A percentile compares a stretch with the other conserved stretches of the same genome.
These are phyloP conservation scores for Cheilosia scutellata DNA, from an alignment of 2,888 invertebrate species.

Conservation along the genomic window DNA sequence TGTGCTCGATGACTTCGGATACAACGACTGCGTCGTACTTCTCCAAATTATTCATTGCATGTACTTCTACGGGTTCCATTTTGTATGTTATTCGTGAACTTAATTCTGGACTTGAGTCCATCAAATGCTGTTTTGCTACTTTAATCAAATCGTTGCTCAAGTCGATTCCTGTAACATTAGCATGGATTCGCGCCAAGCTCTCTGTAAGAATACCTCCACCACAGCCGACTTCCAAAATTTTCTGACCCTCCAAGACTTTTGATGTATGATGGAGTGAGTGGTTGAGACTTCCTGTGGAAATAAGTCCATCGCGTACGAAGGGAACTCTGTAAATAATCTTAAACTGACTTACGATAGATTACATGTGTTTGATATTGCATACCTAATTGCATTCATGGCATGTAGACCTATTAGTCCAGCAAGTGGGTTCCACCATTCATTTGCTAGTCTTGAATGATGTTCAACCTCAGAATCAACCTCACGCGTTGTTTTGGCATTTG, in stretches of 20 bases:
- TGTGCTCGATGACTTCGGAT: constrained; percentile 96
- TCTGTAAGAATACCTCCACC: constrained; percentile 93
- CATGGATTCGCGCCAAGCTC: constrained; percentile 92
- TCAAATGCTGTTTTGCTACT: constrained; percentile 87
- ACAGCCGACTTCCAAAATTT: constrained; percentile 95
- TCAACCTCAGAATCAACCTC: constrained; percentile 85
- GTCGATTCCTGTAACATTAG: constrained; percentile 92
- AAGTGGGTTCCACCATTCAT: constrained; percentile 91
- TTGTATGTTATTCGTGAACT: constrained; percentile 80
- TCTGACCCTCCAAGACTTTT: constrained; percentile 87
- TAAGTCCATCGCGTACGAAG: constrained; percentile 90
- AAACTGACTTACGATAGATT: neutral
- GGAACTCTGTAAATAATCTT: constrained; percentile 85
- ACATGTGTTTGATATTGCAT: neutral
- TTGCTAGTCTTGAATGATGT: constrained; percentile 86
- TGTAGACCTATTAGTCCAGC: constrained; percentile 90
- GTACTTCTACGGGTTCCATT: constrained; percentile 85
- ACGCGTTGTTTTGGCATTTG: constrained; percentile 43
- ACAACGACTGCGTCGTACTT: constrained; percentile 93
- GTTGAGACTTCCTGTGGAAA: constrained; percentile 84
- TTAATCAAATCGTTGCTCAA: constrained; percentile 89
- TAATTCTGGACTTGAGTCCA: constrained; percentile 79
- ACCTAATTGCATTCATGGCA: constrained; percentile 88
- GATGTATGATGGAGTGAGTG: constrained; percentile 83
- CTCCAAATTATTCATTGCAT: constrained; percentile 84